Evolutionary conservation across 2,113 vertebrate genomes (phyloP), one percentile per base, ranked within the genome.

Genomic region (Zootoca vivipara): DNA sequence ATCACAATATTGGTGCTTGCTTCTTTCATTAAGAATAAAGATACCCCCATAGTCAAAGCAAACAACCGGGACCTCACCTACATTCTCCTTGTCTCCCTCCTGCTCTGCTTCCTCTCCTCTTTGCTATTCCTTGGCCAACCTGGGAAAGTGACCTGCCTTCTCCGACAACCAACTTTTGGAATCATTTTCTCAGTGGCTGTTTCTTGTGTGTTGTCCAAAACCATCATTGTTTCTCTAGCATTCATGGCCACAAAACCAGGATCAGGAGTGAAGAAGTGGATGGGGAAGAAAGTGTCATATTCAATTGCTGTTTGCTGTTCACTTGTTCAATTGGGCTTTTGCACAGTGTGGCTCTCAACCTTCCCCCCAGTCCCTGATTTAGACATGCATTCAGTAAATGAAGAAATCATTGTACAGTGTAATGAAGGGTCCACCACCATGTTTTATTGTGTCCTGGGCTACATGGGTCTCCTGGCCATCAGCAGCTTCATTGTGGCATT

Each of bases 181-280:
- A 20, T 85, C 24, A 74, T 85, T 1, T 85, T 85, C 56, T 74
- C 83, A 9, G 70, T 85, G 1, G 83, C 52, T 4, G 46, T 85
- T 30, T 85, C 83, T 28, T 85, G 46, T 40, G 52, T 85, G 3
- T 40, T 85, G 24, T 70, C 70, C 83, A 85, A 85, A 62, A 85
- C 83, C 2, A 52, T 40, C 70, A 85, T 52, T 62, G 83, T 85
- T 33, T 52, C 74, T 62, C 20, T 85, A 20, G 83, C 83, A 62
- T 85, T 85, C 69, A 74, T 85, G 83, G 83, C 83, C n/a, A 85
- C 70, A 5, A 75, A 85, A 85, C 69, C 70, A 62, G 46, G 69
- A 8, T 74, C 83, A 52, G 15, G 22, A 30, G 7, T 73, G 82
- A 84, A 46, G 42, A 84, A 84, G 0, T 84, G 82, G 82, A 20